phyloP scores from a whole-genome alignment of 2,113 vertebrate genomes.

The Cheirogaleus medius region DNA sequence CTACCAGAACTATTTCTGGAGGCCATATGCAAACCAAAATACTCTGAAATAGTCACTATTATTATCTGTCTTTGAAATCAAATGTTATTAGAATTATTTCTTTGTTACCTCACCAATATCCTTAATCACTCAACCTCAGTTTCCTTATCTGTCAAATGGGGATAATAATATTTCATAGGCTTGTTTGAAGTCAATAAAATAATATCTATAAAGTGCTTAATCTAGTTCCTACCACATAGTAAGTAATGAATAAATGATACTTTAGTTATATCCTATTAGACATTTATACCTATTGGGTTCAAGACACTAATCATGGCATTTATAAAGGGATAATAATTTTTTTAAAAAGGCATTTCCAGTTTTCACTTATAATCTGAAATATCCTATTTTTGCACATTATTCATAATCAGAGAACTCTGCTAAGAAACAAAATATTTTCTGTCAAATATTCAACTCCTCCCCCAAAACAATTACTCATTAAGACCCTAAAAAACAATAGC shows the following conservation, averaged over 20 bases:
- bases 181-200: neutral
- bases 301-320: neutral
- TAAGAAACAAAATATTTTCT: neutral
- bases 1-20: constrained; percentile 27
- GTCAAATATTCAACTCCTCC: neutral
- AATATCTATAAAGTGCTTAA: neutral
- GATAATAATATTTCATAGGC: neutral
- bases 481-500: neutral
- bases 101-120: neutral
- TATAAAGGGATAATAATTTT: neutral
- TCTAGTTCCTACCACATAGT: neutral
- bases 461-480: neutral
- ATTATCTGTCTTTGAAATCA: neutral
- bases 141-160: neutral
- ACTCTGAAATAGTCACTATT: neutral
- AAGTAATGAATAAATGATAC: neutral
- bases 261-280: neutral
- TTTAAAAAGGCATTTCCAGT: neutral
- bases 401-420: neutral
- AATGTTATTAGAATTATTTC: neutral
- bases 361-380: constrained; percentile 4
- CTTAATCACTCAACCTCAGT: neutral
- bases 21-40: neutral
- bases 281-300: neutral
- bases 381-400: neutral